Evolutionary conservation across 2,113 vertebrate genomes (phyloP), one percentile per base, ranked within the genome.

Genomic region (Coregonus clupeaformis): DNA sequence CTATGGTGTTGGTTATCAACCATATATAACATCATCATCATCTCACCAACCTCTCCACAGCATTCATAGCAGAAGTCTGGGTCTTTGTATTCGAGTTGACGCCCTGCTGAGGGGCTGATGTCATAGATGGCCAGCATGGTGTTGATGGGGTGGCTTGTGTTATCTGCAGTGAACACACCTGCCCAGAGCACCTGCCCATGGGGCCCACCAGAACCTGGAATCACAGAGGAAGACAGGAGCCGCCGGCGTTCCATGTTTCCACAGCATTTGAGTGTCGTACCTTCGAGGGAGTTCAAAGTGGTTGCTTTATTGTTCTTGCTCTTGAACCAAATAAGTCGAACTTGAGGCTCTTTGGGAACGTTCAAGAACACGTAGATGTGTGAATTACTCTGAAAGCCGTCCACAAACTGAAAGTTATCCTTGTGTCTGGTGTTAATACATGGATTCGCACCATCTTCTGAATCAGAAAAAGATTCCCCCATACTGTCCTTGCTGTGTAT

Each of bases 81-180:
- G 70, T 90, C 88, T 0, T 0, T 0, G 2, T 72, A 4, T 0
- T 0, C 9, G 36, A 2, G 0, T 0, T 1, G 0, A 1, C 3
- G 0, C 68, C 32, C n/a, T 5, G 68, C 82, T 11, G 27, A 69
- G 0, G 74, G 83, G 18, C 76, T 89, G 81, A 94, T 81, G 78
- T 91, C 77, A 49, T 95, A 99, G 89, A 98, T 72, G 71, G 93
- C 90, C 73, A 99, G 84, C 1, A 90, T 92, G 0, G 93, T 95
- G 75, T 91, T 81, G n/a, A 80, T 86, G 0, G 72, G 71, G 9
- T 82, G 42, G 1, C 13, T 3, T 12, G 24, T 14, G 32, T 60
- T 68, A 52, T 68, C 71, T 30, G 30, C 92, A 86, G 77, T 80
- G 90, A 98, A 98, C 77, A 98, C 92, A 13, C 95, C 96, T 29